Evolutionary conservation across 1,140 invertebrate species (phyloP), one percentile per base, ranked within the genome.

Genomic region (Fopius arisanus): DNA sequence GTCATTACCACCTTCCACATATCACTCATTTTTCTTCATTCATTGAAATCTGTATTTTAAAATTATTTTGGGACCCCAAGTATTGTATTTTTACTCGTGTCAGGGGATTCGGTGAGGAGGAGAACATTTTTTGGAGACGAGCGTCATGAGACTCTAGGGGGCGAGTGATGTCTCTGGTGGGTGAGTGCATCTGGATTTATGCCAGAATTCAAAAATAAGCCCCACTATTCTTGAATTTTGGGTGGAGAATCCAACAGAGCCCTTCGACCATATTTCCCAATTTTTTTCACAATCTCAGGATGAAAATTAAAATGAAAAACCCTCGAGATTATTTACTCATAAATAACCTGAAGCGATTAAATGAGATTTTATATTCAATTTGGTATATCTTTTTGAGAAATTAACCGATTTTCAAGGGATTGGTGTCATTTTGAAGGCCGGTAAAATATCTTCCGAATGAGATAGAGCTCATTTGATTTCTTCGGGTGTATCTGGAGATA

Each of bases 171-270:
- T 10, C 19, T 59, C 29, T 54, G 21, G 54, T 59, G 54, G 51
- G 68, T 40, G 43, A 70, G 51, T 70, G 68, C 68, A 70, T 70
- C 68, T 70, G 68, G 68, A 59, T 31, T 7, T 2, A 2, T 21
- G 68, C 68, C 68, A 70, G 43, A 59, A 70, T 29, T 54, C 28
- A 70, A 70, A 70, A 70, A 70, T 70, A 70, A 70, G 19, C 12
- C 40, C 29, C 63, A 31, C 41, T 40, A 28, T 59, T 26, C 23
- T 14, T 59, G 54, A 59, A 59, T 19, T 26, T 59, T 28, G 26
- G 4, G 4, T 19, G 23, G 54, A 59, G 54, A 59, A 59, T 59
- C 23, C 19, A 28, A 23, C 21, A 9, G 7, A 14, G 23, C 54
- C 54, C 54, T 28, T 59, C 9, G 6, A 59, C 19, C 23, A 3